These are phyloP conservation scores for Drosophila tripunctata DNA, from an alignment of 2,888 invertebrate genomes.

Conservation along the genomic window DNA sequence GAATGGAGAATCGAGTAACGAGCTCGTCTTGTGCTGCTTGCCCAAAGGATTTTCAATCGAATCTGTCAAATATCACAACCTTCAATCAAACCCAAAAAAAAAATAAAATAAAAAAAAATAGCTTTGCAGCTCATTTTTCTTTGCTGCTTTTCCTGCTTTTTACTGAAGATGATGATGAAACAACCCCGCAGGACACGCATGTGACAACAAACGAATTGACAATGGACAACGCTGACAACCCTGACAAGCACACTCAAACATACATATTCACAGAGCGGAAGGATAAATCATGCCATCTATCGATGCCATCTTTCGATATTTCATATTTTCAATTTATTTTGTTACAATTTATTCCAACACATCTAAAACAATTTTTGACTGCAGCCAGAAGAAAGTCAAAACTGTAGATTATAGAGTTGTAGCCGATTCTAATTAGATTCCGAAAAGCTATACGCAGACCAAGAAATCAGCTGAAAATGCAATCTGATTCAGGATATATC, in stretches of 20 bases:
- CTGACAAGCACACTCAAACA: slow-evolving; percentile 39
- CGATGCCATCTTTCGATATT: slow-evolving; percentile 60
- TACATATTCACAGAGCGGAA: slow-evolving; percentile 29
- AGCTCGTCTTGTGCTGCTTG: slow-evolving; percentile 49
- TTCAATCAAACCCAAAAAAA: slow-evolving; percentile 75
- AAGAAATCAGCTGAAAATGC: slow-evolving; percentile 10
- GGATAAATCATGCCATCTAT: slow-evolving; percentile 66
- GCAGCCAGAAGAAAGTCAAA: slow-evolving; percentile 6
- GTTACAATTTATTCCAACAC: slow-evolving; percentile 65
- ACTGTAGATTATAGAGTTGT: slow-evolving; percentile 22
- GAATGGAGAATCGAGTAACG: slow-evolving; percentile 45
- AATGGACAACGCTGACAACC: slow-evolving; percentile 59
- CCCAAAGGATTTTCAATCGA: slow-evolving; percentile 81
- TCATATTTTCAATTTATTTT: slow-evolving; percentile 75
- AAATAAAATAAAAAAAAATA: slow-evolving; percentile 38
- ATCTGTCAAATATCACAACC: slow-evolving; percentile 83
- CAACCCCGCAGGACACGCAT: slow-evolving; percentile 62
- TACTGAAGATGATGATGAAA: slow-evolving; percentile 63
- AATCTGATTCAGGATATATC: slow-evolving; percentile 40
- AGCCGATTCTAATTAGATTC: slow-evolving; percentile 18
- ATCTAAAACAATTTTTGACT: slow-evolving; percentile 30
- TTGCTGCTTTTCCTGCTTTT: slow-evolving; percentile 27
- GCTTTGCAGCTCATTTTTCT: slow-evolving; percentile 73
- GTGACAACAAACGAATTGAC: slow-evolving; percentile 64
- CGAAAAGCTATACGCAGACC: slow-evolving; percentile 24